A percentile compares a stretch with the other conserved stretches of the same genome.
phyloP scores from a whole-genome alignment of 2,888 invertebrate species.

The Orchesellides sinensis region DNA sequence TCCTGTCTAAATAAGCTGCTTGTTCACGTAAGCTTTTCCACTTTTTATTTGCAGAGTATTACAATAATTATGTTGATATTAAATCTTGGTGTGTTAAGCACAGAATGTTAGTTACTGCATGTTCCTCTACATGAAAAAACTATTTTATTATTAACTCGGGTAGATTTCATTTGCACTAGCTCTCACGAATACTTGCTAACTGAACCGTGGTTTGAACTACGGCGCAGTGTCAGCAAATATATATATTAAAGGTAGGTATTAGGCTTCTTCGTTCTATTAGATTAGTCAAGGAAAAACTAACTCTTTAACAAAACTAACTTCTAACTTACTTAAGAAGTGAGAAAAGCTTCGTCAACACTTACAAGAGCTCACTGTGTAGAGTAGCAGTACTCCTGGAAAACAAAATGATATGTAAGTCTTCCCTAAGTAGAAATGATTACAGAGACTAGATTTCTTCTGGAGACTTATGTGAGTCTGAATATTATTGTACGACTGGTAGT shows the following conservation, averaged over 20 bases:
- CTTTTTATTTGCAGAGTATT: slow-evolving; percentile 43
- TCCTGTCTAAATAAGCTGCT: neutral
- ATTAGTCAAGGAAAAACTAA: slow-evolving; percentile 16
- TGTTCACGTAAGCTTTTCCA: slow-evolving; percentile 17
- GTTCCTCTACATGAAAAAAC: slow-evolving; percentile 2
- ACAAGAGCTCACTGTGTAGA: neutral
- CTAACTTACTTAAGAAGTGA: slow-evolving; percentile 25
- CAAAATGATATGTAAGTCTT: neutral
- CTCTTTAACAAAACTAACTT: slow-evolving; percentile 37
- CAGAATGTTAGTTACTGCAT: neutral
- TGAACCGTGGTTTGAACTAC: slow-evolving; percentile 1
- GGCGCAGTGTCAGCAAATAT: neutral
- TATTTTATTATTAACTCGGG: slow-evolving; percentile 41
- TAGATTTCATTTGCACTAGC: slow-evolving; percentile 42
- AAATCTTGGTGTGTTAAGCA: neutral
- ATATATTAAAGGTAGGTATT: neutral
- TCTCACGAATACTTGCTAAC: slow-evolving; percentile 10
- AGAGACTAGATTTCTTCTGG: neutral
- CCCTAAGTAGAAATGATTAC: slow-evolving; percentile 3
- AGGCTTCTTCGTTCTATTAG: slow-evolving; percentile 19
- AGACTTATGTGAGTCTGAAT: no score
- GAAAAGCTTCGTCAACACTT: slow-evolving; percentile 39
- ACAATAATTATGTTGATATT: neutral
- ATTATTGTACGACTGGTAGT: neutral
- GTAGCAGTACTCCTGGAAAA: neutral